Base-by-base conservation (phyloP, 2,888 invertebrate genomes). In the Andricus curvator region DNA sequence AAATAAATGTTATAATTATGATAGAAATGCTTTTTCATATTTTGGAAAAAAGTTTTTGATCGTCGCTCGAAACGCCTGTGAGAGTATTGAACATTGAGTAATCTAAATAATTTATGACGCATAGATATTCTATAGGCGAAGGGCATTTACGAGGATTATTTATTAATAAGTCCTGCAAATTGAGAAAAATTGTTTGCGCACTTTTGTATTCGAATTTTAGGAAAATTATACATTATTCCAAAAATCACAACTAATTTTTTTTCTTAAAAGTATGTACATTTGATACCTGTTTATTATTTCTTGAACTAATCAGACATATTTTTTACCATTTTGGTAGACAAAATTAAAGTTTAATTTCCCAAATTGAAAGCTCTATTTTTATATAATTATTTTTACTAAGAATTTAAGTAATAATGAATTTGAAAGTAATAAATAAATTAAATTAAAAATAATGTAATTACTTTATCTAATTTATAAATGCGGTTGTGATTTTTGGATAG, bases 1-100 rank as follows among this genome's bases (percentile, higher is more conserved):
- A 1, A 13, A 44, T 44, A 4, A 68, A 68, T 44, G 25, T 25
- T 44, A 48, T 68, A 70, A 25, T 48, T 48, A 33, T 56, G 4
- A 29, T n/a, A 5, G 70, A 70, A 29, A 51, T 29, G 5, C 29
- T 79, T 77, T 80, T 80, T 81, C 81, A 80, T 87, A 88, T 89
- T 88, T 88, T 86, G 85, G 87, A 84, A 86, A 88, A 86, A 88
- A 86, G 87, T 85, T 85, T 83, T 67, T 77, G 79, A 79, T 79
- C 64, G 77, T 56, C 84, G 78, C 78, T 77, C 66, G 68, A 80
- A 78, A 82, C 68, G 77, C 74, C 62, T 82, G 74, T 79, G 78
- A 82, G 82, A 74, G 74, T 29, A 79, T 82, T 78, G 64, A 66
- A 78, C 44, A 66, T 78, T 68, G 41, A 44, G 44, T 48, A 48